phyloP scores from a whole-genome alignment of 2,888 invertebrate species.

The Vesta saturnalis region DNA sequence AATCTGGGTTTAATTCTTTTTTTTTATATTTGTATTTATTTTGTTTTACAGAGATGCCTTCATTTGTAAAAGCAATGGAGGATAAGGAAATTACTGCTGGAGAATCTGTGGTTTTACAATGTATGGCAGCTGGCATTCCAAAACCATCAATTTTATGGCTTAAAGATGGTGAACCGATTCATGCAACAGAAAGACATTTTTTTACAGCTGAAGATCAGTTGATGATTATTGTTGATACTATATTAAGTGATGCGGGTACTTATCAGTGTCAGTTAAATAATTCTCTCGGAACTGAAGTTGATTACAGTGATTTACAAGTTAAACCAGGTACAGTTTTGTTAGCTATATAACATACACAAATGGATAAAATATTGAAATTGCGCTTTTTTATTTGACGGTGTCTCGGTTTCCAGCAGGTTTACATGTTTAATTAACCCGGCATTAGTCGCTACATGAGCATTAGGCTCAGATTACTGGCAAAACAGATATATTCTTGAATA shows the following conservation, averaged over 20 bases:
- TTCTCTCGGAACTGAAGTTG: slow-evolving; percentile 79
- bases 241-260: slow-evolving; percentile 80
- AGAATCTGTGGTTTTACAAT: slow-evolving; percentile 86
- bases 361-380: no score
- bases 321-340: slow-evolving; percentile 65
- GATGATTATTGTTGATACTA: slow-evolving; percentile 85
- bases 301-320: slow-evolving; percentile 76
- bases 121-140: slow-evolving; percentile 87
- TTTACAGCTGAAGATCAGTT: slow-evolving; percentile 89
- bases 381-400: no score
- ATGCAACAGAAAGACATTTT: slow-evolving; percentile 82
- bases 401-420: no score
- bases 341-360: no score
- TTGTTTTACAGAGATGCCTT: slow-evolving; percentile 77
- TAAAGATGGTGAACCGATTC: slow-evolving; percentile 81
- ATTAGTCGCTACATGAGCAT: no score
- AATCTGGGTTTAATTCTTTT: background rate
- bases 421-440: no score
- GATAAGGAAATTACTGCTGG: slow-evolving; percentile 85
- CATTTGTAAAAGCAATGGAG: slow-evolving; percentile 86
- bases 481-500: no score
- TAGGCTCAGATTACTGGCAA: no score
- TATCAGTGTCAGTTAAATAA: slow-evolving; percentile 94
- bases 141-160: slow-evolving; percentile 85
- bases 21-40: background rate